A percentile compares a stretch with the other conserved stretches of the same genome.
Evolutionary conservation across 2,113 vertebrate genomes (phyloP).

Genomic region (Chamaetylas fuelleborni): DNA sequence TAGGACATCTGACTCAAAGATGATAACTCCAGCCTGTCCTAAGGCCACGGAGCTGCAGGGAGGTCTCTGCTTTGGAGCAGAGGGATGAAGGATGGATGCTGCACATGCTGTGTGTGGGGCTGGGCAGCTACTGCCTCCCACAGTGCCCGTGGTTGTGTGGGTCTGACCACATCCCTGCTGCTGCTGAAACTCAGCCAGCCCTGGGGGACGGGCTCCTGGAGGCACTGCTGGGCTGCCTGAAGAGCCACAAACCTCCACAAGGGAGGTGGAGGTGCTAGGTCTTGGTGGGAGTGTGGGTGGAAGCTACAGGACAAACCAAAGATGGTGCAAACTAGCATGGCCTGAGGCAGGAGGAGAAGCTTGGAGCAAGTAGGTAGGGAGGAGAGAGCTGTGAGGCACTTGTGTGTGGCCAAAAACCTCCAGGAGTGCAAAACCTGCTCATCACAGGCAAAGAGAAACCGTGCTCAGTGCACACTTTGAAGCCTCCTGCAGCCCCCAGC

Average conservation of each 20-base stretch:
- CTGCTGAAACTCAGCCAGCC: not conserved
- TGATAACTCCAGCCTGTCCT: not conserved
- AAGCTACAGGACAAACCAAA: not conserved
- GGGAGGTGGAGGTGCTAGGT: accelerated
- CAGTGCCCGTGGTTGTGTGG: accelerated
- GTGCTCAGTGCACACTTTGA: too few species aligned
- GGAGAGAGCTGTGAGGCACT: accelerated
- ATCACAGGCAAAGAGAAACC: accelerated
- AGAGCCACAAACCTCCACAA: not conserved
- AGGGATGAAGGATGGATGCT: not conserved
- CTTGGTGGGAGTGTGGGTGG: accelerated
- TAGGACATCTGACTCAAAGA: not conserved
- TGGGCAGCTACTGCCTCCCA: not conserved
- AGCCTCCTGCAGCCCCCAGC: not conserved
- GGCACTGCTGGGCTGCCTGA: not conserved
- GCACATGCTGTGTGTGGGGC: accelerated
- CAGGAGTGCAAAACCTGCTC: not conserved
- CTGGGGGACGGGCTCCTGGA: accelerated
- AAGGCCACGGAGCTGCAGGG: not conserved
- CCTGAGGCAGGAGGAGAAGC: not conserved
- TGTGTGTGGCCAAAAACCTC: accelerated
- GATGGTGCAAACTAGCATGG: accelerated
- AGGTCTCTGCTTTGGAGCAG: not conserved
- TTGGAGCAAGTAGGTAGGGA: not conserved
- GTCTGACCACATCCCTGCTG: accelerated